Base-by-base conservation (phyloP, 2,888 invertebrate genomes). In the Erpobdella octoculata region DNA sequence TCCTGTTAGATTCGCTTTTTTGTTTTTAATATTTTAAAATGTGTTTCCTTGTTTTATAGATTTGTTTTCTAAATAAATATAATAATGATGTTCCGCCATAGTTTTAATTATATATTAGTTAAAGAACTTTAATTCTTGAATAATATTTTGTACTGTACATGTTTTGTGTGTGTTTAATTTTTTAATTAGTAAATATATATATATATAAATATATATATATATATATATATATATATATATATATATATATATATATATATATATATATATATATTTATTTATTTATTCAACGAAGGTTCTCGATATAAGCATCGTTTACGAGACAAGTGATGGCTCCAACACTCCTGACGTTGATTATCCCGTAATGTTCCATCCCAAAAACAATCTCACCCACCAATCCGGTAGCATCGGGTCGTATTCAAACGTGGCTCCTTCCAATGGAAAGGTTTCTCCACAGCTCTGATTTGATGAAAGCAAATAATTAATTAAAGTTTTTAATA, bases 231-330 rank as follows among this genome's bases (percentile, higher is more conserved):
- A 8, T 8, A n/a, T 12, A 21, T 28, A 25, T 28, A 0, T 35
- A 64, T 15, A 36, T 25, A 35, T 41, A 28, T 31, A 35, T 38
- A 71, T 18, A 21, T 6, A 68, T 68, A n/a, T 68, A 25, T 48
- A 33, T 41, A 18, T 33, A 28, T 67, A 28, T 21, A 35, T 71
- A 18, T 38, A 35, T 31, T 62, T 33, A 21, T 37, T 53, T 18
- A 15, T 46, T 31, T 72, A 76, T 66, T 83, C 82, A n/a, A 37
- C 85, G n/a, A n/a, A 91, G 90, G 88, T 89, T 74, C 83, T 93
- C 82, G 94, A 95, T 84, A 89, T 95, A 78, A 91, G 93, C 67
- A 89, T 93, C 80, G 89, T 89, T 75, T 90, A 89, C 83, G 91
- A 91, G 82, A 86, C 89, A 78, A 82, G 86, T 73, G 88, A 89